Evolutionary conservation across 2,888 invertebrate genomes (phyloP).

Genomic region (Papilio elwesi): DNA sequence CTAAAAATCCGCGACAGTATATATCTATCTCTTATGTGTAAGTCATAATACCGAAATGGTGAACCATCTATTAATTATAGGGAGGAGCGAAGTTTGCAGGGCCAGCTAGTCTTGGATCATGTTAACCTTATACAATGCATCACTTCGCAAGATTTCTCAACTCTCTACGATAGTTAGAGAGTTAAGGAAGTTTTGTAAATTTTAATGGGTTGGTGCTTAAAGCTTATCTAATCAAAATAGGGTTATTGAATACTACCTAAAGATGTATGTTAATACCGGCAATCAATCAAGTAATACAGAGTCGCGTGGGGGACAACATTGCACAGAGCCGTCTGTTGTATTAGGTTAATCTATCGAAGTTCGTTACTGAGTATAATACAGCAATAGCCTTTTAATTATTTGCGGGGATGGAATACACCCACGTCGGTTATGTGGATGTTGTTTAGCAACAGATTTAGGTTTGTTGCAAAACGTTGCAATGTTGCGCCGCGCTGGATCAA

Average conservation of each 20-base stretch:
- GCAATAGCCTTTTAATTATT: constrained; percentile 73
- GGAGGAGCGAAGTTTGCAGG: no score
- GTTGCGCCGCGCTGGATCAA: constrained; percentile 30
- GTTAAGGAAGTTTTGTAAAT: not conserved
- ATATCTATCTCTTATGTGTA: no score
- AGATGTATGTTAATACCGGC: constrained; percentile 49
- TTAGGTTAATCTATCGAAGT: constrained; percentile 44
- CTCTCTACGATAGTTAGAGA: no score
- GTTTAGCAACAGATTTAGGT: constrained; percentile 36
- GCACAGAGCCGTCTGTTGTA: constrained; percentile 49
- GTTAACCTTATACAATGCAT: not conserved
- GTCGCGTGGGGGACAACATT: constrained; percentile 64
- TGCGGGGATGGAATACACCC: constrained; percentile 60
- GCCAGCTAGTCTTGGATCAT: not conserved
- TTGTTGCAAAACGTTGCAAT: constrained; percentile 39
- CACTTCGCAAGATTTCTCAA: not conserved
- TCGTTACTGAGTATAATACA: constrained; percentile 54
- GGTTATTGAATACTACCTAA: constrained; percentile 3
- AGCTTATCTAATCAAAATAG: not conserved
- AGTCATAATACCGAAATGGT: no score
- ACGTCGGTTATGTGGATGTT: constrained; percentile 46
- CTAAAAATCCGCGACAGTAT: no score
- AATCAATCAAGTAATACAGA: constrained; percentile 53
- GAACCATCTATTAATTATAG: no score
- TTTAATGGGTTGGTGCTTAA: not conserved